These are phyloP conservation scores for Nemotelus nigrinus DNA, from an alignment of 2,888 invertebrate genomes.

Conservation along the genomic window DNA sequence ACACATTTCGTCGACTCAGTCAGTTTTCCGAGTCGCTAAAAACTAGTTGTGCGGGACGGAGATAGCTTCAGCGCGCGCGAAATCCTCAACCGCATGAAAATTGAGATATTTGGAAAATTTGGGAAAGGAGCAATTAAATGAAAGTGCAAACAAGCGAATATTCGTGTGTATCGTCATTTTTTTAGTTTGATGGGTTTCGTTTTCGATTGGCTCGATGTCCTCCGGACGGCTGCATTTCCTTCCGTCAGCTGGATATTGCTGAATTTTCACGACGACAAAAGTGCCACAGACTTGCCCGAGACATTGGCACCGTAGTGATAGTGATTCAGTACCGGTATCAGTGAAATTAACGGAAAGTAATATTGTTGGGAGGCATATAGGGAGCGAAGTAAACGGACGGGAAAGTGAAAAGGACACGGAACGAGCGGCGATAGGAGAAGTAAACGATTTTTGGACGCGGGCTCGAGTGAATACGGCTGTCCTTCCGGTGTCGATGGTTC, in stretches of 20 bases:
- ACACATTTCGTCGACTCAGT: slow-evolving; percentile 14
- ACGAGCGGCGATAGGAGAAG: background rate
- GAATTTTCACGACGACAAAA: background rate
- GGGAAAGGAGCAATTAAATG: slow-evolving; percentile 22
- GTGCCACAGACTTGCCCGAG: slow-evolving; percentile 14
- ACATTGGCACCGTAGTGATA: background rate
- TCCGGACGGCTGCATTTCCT: background rate
- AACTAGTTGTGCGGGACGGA: slow-evolving; percentile 48
- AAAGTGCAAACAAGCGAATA: slow-evolving; percentile 3
- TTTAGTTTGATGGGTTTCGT: background rate
- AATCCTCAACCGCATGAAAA: slow-evolving; percentile 41
- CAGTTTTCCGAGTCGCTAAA: slow-evolving; percentile 47
- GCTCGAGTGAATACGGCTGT: slow-evolving; percentile 14
- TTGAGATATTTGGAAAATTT: background rate
- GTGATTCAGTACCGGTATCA: slow-evolving; percentile 9
- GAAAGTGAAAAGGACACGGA: slow-evolving; percentile 3
- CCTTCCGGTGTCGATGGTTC: slow-evolving; percentile 35
- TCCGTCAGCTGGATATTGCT: too few species aligned
- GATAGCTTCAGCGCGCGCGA: slow-evolving; percentile 47
- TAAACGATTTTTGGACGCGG: background rate
- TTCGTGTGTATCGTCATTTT: background rate
- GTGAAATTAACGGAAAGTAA: slow-evolving; percentile 19
- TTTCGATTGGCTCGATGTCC: background rate
- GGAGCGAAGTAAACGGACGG: background rate
- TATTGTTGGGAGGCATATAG: slow-evolving; percentile 8